Evolutionary conservation across 2,888 invertebrate genomes (phyloP).

Genomic region (Bombylius discolor): DNA sequence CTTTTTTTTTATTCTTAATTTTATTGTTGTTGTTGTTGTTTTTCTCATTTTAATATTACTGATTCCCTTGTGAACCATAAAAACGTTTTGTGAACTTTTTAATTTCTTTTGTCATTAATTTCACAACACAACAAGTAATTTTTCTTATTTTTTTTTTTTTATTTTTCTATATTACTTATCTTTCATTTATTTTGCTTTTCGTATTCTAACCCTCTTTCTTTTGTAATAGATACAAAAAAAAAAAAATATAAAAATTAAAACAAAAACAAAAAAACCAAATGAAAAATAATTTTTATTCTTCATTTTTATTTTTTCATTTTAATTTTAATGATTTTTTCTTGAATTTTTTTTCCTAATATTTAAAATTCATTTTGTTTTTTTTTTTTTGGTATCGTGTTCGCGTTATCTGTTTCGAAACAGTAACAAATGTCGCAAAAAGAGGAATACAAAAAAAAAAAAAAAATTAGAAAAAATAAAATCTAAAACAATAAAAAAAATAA

Average conservation of each 20-base stretch:
- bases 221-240: background rate
- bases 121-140: background rate
- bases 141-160: conserved; percentile 3
- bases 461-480: background rate
- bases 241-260: background rate
- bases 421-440: background rate
- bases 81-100: conserved; percentile 11
- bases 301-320: too few relatives aligned
- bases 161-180: background rate
- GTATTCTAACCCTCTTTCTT: background rate
- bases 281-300: background rate
- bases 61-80: conserved; percentile 11
- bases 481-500: background rate
- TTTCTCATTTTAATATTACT: background rate
- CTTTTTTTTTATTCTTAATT: background rate
- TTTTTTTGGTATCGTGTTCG: background rate
- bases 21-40: background rate
- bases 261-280: background rate
- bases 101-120: conserved; percentile 14
- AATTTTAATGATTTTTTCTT: too few relatives aligned
- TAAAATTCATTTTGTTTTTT: too few relatives aligned
- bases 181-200: too few relatives aligned
- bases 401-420: background rate
- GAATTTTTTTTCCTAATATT: too few relatives aligned
- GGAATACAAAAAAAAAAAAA: background rate